Conservation (phyloP, 2,888 invertebrate species). For the Athalia cordata region DNA sequence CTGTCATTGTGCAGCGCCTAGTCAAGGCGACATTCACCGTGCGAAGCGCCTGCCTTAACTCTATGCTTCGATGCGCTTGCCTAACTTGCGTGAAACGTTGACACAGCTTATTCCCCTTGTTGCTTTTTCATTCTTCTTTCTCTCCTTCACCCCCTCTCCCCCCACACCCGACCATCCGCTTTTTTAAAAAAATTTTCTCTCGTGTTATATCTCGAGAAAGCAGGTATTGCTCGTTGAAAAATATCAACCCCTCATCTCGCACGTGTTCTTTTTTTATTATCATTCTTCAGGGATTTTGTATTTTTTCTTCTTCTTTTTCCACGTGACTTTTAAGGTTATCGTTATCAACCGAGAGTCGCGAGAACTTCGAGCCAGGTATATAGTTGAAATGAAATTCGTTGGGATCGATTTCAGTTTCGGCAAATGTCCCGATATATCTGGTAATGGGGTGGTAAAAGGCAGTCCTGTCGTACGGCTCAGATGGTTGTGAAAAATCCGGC, state of each 20-base stretch:
- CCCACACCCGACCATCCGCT: too few relatives aligned
- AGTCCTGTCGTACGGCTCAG: background rate
- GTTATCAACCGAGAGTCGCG: too few relatives aligned
- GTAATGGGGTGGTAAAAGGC: background rate
- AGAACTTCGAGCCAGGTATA: too few relatives aligned
- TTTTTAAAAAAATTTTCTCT: conserved; percentile 11
- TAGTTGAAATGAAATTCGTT: too few relatives aligned
- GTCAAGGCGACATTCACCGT: conserved; percentile 12
- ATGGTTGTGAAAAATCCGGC: conserved; percentile 29
- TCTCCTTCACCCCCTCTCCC: background rate
- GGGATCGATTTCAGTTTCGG: too few relatives aligned
- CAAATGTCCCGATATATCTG: too few relatives aligned
- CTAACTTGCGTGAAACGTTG: conserved; percentile 35
- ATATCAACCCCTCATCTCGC: too few relatives aligned
- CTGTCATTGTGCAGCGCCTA: conserved; percentile 56
- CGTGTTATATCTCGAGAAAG: background rate
- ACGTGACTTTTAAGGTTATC: too few relatives aligned
- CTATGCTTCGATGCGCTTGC: conserved; percentile 37
- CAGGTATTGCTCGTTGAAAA: too few relatives aligned
- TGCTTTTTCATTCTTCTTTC: conserved; percentile 13
- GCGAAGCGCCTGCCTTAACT: conserved; percentile 22
- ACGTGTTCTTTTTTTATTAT: too few relatives aligned
- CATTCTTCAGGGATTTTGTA: too few relatives aligned
- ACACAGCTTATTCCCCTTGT: conserved; percentile 31
- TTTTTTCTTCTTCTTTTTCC: too few relatives aligned